Conservation (phyloP, 2,888 invertebrate genomes). For the Melanostoma scalare region DNA sequence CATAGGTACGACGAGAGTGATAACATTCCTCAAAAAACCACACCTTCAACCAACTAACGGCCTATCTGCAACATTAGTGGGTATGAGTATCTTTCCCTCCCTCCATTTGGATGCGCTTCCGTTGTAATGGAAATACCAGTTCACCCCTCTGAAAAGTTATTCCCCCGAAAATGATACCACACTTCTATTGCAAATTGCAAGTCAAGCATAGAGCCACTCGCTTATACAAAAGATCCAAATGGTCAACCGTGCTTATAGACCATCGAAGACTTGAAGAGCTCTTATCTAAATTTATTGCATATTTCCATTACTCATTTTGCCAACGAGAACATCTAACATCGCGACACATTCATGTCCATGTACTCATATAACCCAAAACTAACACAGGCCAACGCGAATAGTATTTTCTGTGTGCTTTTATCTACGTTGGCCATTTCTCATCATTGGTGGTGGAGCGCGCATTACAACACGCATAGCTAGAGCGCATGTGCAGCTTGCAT, state of each 20-base stretch:
- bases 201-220: too few species aligned
- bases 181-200: neutral
- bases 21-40: conserved; percentile 38
- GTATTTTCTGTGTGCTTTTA: conserved; percentile 46
- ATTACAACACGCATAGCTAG: conserved; percentile 57
- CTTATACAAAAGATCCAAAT: conserved; percentile 27
- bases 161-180: neutral
- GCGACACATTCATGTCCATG: conserved; percentile 61
- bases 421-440: conserved; percentile 68
- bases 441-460: conserved; percentile 70
- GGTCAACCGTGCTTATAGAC: conserved; percentile 33
- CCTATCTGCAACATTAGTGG: conserved; percentile 12
- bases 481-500: conserved; percentile 19
- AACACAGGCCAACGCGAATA: conserved; percentile 48
- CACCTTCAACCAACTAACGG: conserved; percentile 39
- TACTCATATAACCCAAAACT: conserved; percentile 70
- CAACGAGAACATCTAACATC: conserved; percentile 72
- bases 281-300: conserved; percentile 72
- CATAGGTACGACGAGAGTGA: conserved; percentile 21
- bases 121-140: neutral
- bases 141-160: neutral
- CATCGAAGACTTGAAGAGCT: conserved; percentile 59
- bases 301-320: conserved; percentile 72
- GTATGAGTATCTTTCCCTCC: neutral
- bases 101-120: conserved; percentile 37